These are phyloP conservation scores for Sesia bembeciformis DNA, from an alignment of 2,888 invertebrate species.

Conservation along the genomic window DNA sequence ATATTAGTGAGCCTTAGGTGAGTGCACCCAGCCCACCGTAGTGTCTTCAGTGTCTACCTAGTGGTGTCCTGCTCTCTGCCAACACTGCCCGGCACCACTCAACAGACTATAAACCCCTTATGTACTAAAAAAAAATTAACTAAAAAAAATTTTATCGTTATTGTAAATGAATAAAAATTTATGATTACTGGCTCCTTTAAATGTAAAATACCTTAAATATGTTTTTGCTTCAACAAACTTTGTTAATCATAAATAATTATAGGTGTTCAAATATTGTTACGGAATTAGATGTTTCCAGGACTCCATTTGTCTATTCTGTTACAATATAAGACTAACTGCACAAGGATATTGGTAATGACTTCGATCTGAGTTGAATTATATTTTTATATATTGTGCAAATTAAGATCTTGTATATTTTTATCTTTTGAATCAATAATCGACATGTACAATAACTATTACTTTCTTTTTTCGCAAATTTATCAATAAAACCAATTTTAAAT, in stretches of 20 bases:
- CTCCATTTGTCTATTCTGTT: conserved; percentile 48
- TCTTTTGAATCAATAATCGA: conserved; percentile 71
- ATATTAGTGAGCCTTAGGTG: conserved; percentile 65
- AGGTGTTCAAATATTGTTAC: conserved; percentile 72
- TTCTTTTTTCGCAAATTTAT: conserved; percentile 68
- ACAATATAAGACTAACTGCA: conserved; percentile 64
- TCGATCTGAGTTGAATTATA: conserved; percentile 73
- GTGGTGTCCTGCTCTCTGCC: conserved; percentile 5
- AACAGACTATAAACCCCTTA: conserved; percentile 40
- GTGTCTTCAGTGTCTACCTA: conserved; percentile 31
- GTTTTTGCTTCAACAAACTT: conserved; percentile 65
- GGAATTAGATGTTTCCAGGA: conserved; percentile 66
- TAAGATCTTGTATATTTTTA: conserved; percentile 70
- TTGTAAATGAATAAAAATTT: conserved; percentile 68
- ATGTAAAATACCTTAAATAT: conserved; percentile 55
- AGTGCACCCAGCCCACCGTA: conserved; percentile 47
- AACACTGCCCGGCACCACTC: conserved; percentile 14
- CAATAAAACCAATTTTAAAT: conserved; percentile 73
- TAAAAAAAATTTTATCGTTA: conserved; percentile 58
- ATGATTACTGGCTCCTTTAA: conserved; percentile 65
- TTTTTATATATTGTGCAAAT: conserved; percentile 71
- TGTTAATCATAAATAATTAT: conserved; percentile 66
- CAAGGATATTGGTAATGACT: conserved; percentile 72
- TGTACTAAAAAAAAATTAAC: conserved; percentile 36
- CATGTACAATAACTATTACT: conserved; percentile 70